Evolutionary conservation across 2,113 vertebrate species (phyloP), one percentile per base, ranked within the genome.

Genomic region (Alouatta palliata): DNA sequence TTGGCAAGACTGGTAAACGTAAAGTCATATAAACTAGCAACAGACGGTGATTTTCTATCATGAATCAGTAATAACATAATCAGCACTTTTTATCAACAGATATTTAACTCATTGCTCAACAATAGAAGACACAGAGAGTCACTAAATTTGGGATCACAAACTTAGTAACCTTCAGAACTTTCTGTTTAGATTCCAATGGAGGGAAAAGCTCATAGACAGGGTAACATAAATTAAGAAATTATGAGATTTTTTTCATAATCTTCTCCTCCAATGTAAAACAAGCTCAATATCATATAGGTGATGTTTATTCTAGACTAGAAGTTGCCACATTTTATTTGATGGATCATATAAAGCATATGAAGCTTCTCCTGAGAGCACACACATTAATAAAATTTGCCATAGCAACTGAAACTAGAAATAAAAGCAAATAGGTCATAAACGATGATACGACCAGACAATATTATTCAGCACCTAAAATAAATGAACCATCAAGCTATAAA

Each of bases 11-110:
- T 77, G 52, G 52, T 23, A 87, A 93, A 96, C 56, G 37, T 43
- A 56, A 96, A 84, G 43, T 83, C 82, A 93, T 19, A 87, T 47
- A 93, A 95, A 79, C 76, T 35, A 76, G 25, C 76, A 92, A 87
- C 85, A 96, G 49, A 95, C 95, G 68, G 64, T 66, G 43, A 25
- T 79, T 95, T 97, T 87, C 56, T 58, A 66, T 79, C 47, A 25
- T 23, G 68, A 97, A 64, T 89, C 43, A 93, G 71, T 94, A 90
- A 66, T 68, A 92, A 76, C 27, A 35, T 49, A 92, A 94, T 87
- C 91, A 95, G 70, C 30, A 91, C 90, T 84, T 97, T 96, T 87
- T 58, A 37, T 97, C 77, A 82, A 66, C n/a, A 43, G 52, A 73
- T 71, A 79, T 84, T 89, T 93, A 95, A 96, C 70, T 64, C 68